Conservation (phyloP, 2,797 vertebrate species). For the Takifugu ocellatus region DNA sequence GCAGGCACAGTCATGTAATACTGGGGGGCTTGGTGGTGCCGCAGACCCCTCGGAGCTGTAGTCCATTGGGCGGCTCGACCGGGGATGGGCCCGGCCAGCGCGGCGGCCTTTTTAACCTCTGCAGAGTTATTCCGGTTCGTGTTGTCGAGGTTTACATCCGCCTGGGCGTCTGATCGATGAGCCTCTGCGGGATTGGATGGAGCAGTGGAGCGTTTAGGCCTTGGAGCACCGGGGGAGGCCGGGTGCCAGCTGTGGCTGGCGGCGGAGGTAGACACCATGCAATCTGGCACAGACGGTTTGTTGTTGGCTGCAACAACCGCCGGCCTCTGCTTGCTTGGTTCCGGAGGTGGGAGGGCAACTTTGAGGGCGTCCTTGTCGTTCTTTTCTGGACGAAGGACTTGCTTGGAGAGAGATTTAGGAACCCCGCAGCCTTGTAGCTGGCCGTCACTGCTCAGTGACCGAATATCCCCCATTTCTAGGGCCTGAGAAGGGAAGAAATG, state of each 20-base stretch:
- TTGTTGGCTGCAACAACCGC: conserved; percentile 32
- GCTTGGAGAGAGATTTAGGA: conserved; percentile 89
- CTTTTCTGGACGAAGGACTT: conserved; percentile 82
- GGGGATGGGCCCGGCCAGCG: conserved; percentile 59
- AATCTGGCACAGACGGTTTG: conserved; percentile 85
- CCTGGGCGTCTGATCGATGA: conserved; percentile 72
- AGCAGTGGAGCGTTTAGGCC: conserved; percentile 80
- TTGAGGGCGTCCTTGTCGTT: conserved; percentile 82
- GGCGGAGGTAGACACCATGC: conserved; percentile 86
- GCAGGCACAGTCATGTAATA: conserved; percentile 92
- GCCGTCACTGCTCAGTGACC: conserved; percentile 89
- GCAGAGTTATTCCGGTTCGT: conserved; percentile 96
- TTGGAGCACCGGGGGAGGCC: conserved; percentile 79
- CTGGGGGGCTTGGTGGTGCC: conserved; percentile 74
- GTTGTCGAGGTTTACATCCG: conserved; percentile 83
- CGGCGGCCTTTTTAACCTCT: conserved; percentile 59
- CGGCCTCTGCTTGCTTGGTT: conserved; percentile 57
- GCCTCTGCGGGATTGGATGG: conserved; percentile 72
- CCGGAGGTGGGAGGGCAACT: conserved; percentile 64
- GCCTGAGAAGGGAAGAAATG: conserved; percentile 52
- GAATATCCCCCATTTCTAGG: conserved; percentile 92
- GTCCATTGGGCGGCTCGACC: conserved; percentile 70
- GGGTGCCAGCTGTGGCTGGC: conserved; percentile 89
- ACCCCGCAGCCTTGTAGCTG: conserved; percentile 84
- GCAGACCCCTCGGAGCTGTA: conserved; percentile 75